Conservation (phyloP, 53 echinoderm and acorn worm genomes). For the Glandiceps talaboti region DNA sequence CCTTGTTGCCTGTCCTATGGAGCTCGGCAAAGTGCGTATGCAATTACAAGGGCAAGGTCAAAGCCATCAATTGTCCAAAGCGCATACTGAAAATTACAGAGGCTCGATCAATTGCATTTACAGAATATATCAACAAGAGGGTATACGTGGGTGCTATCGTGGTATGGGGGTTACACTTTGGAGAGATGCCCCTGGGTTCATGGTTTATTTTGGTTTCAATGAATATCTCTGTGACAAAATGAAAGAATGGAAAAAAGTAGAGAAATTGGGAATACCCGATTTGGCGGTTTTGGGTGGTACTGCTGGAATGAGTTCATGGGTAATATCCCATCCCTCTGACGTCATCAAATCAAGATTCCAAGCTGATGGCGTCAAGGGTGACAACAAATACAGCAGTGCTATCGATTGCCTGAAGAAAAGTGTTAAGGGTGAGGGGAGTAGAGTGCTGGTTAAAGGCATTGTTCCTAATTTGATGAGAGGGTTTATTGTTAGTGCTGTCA, state of each 20-base stretch:
- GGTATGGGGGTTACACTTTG: constrained; percentile 48
- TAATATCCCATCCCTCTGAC: constrained; percentile 46
- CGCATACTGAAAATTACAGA: constrained; percentile 20
- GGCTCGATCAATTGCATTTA: constrained; percentile 65
- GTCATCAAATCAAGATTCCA: too few relatives aligned
- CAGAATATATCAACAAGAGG: constrained; percentile 51
- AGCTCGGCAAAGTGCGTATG: constrained; percentile 80
- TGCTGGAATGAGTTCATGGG: constrained; percentile 69
- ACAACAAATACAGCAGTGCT: constrained; percentile 46
- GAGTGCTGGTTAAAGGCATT: constrained; percentile 58
- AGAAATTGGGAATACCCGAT: too few relatives aligned
- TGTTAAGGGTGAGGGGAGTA: constrained; percentile 48
- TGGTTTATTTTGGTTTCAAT: constrained; percentile 62
- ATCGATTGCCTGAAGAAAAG: constrained; percentile 56
- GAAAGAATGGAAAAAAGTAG: constrained; percentile 49
- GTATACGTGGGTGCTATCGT: constrained; percentile 65
- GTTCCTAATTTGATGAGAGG: constrained; percentile 69
- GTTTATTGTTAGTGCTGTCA: constrained; percentile 90
- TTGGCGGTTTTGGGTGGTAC: constrained; percentile 72
- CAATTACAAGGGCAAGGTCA: constrained; percentile 69
- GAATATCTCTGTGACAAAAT: too few relatives aligned
- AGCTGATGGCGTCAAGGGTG: constrained; percentile 62
- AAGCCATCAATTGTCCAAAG: too few relatives aligned
- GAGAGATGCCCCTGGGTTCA: constrained; percentile 74
- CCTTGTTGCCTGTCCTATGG: constrained; percentile 80